Evolutionary conservation across 2,797 vertebrate species (phyloP).

Genomic region (Anguilla anguilla): DNA sequence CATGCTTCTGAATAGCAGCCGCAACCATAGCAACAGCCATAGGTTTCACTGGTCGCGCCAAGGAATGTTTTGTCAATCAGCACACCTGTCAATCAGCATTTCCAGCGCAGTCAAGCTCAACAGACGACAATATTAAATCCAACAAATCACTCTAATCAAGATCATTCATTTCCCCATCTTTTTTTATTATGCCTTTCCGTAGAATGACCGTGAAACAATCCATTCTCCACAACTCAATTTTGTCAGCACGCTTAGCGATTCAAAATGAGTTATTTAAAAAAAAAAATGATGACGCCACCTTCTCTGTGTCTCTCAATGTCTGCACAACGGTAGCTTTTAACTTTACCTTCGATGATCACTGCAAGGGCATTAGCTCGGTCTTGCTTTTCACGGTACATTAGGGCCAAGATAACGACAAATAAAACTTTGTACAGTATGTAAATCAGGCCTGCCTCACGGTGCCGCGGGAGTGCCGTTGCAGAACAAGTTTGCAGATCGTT

Average conservation of each 20-base stretch:
- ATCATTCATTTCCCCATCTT: background rate
- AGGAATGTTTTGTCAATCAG: background rate
- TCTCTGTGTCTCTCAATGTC: background rate
- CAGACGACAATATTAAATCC: background rate
- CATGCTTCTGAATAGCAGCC: background rate
- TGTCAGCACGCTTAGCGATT: background rate
- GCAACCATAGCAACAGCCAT: background rate
- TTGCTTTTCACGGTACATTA: background rate
- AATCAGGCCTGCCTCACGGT: background rate
- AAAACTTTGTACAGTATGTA: conserved; percentile 3
- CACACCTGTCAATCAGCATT: background rate
- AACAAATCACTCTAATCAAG: background rate
- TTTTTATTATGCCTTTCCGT: background rate
- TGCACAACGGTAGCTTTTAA: background rate
- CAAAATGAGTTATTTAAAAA: background rate
- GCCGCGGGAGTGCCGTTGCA: background rate
- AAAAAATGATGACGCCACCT: background rate
- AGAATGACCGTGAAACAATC: background rate
- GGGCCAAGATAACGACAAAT: background rate
- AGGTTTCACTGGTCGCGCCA: background rate
- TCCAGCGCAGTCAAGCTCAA: background rate
- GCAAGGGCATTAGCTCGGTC: background rate
- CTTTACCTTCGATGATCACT: background rate
- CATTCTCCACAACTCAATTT: background rate
- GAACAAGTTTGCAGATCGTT: background rate